Percentiles rank a stretch among this genome's conserved stretches.
Conservation (phyloP, 2,888 invertebrate species). For the Strigamia transsilvanica region DNA sequence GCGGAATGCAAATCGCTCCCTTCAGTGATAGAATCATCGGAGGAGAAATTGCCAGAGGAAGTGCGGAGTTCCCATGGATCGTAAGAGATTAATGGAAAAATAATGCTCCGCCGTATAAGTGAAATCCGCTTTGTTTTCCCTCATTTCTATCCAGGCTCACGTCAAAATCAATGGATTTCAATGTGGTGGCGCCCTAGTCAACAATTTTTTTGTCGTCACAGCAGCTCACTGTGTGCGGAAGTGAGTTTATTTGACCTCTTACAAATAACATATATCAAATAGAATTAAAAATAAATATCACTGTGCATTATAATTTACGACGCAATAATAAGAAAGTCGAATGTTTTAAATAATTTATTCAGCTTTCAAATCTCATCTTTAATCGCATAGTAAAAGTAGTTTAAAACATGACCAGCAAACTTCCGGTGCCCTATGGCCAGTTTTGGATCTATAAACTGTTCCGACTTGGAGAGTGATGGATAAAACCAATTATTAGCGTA, state of each 20-base stretch:
- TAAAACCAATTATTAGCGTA: constrained; percentile 4
- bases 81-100: constrained; percentile 54
- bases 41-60: constrained; percentile 55
- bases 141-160: constrained; percentile 58
- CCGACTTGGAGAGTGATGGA: background rate
- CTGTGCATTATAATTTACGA: background rate
- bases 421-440: constrained; percentile 23
- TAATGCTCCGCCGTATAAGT: background rate
- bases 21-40: constrained; percentile 57
- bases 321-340: background rate
- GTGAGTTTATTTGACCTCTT: constrained; percentile 57
- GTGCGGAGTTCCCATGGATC: constrained; percentile 57
- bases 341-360: constrained; percentile 17
- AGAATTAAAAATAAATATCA: background rate
- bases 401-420: background rate
- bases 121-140: background rate
- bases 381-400: background rate
- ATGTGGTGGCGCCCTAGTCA: constrained; percentile 60
- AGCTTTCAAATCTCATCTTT: background rate
- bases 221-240: constrained; percentile 61
- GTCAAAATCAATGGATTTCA: constrained; percentile 60
- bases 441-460: background rate
- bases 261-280: constrained; percentile 48
- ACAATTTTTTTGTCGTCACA: constrained; percentile 59
- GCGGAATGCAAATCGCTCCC: constrained; percentile 55